Percentiles rank a stretch among this genome's conserved stretches.
Evolutionary conservation across 1,140 invertebrate genomes (phyloP).

Genomic region (Microvelia longipes): DNA sequence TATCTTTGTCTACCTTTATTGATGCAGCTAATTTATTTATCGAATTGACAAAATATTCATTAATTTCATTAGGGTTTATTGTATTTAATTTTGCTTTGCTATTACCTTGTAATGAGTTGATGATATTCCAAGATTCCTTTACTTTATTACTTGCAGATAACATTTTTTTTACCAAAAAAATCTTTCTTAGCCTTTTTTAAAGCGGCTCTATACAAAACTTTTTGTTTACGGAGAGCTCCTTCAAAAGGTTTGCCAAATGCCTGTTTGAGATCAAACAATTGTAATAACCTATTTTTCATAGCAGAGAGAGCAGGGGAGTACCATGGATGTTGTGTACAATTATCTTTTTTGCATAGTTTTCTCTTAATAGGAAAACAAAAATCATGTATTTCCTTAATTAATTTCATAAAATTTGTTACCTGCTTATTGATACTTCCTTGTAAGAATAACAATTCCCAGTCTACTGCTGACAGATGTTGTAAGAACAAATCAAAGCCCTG

Average conservation of each 20-base stretch:
- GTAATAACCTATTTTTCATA: background rate
- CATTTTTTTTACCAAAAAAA: background rate
- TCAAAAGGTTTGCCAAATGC: background rate
- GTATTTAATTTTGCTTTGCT: background rate
- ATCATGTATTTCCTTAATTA: background rate
- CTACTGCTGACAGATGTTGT: background rate
- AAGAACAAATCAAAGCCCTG: background rate
- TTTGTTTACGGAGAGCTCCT: background rate
- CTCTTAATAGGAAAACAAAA: background rate
- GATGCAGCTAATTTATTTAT: background rate
- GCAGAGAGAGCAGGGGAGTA: background rate
- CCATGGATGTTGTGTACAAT: background rate
- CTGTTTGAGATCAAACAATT: background rate
- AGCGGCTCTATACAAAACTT: background rate
- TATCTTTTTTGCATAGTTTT: background rate
- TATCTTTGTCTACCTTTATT: background rate
- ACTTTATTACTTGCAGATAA: background rate
- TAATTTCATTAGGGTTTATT: background rate
- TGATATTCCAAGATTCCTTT: background rate
- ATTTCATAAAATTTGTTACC: background rate
- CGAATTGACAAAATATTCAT: background rate
- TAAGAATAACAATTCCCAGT: background rate
- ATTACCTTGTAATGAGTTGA: background rate
- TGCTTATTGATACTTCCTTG: background rate
- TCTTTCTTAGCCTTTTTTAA: background rate